phyloP scores from a whole-genome alignment of 2,113 vertebrate genomes.

The Ploceus nigricollis region DNA sequence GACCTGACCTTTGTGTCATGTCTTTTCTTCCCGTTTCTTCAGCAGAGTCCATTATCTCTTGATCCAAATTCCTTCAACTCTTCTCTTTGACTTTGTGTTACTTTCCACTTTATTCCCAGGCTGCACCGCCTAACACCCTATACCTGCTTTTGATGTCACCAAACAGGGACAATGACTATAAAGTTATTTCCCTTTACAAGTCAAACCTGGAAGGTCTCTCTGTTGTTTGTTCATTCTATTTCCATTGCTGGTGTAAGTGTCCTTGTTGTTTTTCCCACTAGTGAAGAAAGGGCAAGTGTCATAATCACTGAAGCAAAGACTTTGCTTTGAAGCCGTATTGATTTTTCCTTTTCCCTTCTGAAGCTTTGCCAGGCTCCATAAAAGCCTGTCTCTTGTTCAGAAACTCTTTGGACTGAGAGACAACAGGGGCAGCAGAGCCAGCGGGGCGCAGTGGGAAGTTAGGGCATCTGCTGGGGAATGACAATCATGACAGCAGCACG shows the following conservation, averaged over 20 bases:
- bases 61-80: not conserved
- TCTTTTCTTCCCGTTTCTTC: not conserved
- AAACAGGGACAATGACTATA: slow-evolving; percentile 22
- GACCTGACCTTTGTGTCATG: not conserved
- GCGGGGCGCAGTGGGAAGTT: not conserved
- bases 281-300: slow-evolving; percentile 65
- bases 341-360: slow-evolving; percentile 59
- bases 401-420: slow-evolving; percentile 45
- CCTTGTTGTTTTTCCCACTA: slow-evolving; percentile 62
- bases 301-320: slow-evolving; percentile 64
- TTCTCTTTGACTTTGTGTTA: slow-evolving; percentile 18
- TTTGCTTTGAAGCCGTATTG: slow-evolving; percentile 54
- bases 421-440: slow-evolving; percentile 53
- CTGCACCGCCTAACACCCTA: not conserved
- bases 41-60: slow-evolving; percentile 1
- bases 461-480: slow-evolving; percentile 37
- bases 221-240: slow-evolving; percentile 52
- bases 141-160: slow-evolving; percentile 36
- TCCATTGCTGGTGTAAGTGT: slow-evolving; percentile 31
- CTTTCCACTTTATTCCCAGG: slow-evolving; percentile 21
- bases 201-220: slow-evolving; percentile 51
- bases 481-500: slow-evolving; percentile 16
- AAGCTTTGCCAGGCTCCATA: slow-evolving; percentile 51
- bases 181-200: slow-evolving; percentile 48
- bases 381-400: slow-evolving; percentile 53